Evolutionary conservation across 2,888 invertebrate species (phyloP), one percentile per base, ranked within the genome.

Genomic region (Hypsopygia costalis): DNA sequence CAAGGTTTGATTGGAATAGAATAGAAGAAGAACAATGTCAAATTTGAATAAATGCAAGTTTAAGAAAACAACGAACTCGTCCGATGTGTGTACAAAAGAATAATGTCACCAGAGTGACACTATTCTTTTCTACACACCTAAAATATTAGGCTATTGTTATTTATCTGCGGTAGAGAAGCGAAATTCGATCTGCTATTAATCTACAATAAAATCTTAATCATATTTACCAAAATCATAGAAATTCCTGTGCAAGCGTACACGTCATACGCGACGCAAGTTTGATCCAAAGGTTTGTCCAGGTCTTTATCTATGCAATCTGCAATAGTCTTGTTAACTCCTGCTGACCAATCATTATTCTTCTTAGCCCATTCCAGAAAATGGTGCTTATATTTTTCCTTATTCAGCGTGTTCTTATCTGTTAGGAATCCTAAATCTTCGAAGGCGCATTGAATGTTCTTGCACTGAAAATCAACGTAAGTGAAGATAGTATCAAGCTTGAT

Each of bases 191-290:
- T n/a, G n/a, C n/a, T n/a, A n/a, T n/a, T n/a, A n/a, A n/a, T n/a
- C n/a, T n/a, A n/a, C n/a, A 34, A 9, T 9, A 33, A 27, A 39
- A 8, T n/a, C 3, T 3, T 3, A 21, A 22, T 34, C 2, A 16
- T 16, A 16, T 2, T 16, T 62, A 87, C 86, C 80, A 86, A 86
- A 22, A 87, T 45, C 77, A 87, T 75, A 51, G 87, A 82, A 16
- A 86, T 83, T 0, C 85, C 81, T 9, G 86, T 86, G 43, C 87
- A 87, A 11, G 81, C 69, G 37, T 86, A 86, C 0, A 85, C 81
- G 41, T 87, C 87, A 38, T 86, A 86, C 0, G 86, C 82, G 34
- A 65, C 74, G 54, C 87, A 87, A 1, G 85, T 77, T 8, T 62
- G 61, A 36, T 71, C 72, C 21, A 86, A 50, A 38, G 82, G 73